phyloP scores from a whole-genome alignment of 2,113 vertebrate species.

The Pluvianellus socialis region DNA sequence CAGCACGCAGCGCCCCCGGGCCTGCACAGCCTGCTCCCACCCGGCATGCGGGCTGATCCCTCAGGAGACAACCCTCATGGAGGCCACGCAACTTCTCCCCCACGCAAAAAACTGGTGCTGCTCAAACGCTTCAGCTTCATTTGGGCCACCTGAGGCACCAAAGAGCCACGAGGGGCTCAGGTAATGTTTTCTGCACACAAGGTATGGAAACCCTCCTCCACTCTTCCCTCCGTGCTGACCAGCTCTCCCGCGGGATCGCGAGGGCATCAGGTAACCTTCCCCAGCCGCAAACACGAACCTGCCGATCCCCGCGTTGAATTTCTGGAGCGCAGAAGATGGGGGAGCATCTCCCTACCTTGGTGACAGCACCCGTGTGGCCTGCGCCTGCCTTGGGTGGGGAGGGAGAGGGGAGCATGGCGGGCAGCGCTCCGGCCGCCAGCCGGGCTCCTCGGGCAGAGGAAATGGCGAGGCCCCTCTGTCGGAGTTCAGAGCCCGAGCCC shows the following conservation, averaged over 20 bases:
- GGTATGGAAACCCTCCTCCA: neutral
- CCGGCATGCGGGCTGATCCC: accelerated
- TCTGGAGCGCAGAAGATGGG: neutral
- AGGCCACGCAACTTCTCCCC: accelerated
- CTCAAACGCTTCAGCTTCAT: neutral
- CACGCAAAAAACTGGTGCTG: accelerated
- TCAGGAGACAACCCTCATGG: no score
- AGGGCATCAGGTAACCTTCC: neutral
- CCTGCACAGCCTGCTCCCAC: accelerated
- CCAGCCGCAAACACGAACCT: neutral
- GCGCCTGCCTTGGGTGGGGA: accelerated
- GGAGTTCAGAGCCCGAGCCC: neutral
- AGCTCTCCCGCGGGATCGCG: accelerated
- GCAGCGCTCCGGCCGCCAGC: neutral
- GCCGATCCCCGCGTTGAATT: neutral
- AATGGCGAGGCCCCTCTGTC: accelerated
- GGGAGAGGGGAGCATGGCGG: accelerated
- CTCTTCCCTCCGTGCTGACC: neutral
- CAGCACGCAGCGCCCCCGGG: neutral
- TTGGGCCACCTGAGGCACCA: neutral
- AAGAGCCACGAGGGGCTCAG: accelerated
- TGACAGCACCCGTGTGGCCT: neutral
- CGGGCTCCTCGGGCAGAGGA: neutral
- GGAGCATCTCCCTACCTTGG: accelerated
- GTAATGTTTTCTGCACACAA: neutral